phyloP scores from a whole-genome alignment of 2,113 vertebrate species.

The Phylloscopus whistleri region DNA sequence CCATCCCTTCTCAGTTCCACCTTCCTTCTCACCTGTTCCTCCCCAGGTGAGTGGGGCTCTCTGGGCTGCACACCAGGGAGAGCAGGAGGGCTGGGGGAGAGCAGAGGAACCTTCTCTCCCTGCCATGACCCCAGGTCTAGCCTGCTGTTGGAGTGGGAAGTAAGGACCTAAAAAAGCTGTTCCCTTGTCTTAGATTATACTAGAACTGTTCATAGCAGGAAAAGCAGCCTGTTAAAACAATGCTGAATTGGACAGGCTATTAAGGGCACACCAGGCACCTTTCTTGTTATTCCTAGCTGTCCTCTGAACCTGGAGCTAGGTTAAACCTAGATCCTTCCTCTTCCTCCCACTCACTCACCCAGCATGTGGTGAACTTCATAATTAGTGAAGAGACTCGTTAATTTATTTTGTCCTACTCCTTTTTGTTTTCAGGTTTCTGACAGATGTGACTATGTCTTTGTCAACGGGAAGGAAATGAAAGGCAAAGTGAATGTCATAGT shows the following conservation, averaged over 20 bases:
- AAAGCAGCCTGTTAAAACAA: background rate
- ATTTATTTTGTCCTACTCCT: background rate
- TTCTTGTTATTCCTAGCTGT: background rate
- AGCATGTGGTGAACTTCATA: background rate
- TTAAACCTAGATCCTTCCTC: background rate
- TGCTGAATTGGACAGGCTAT: background rate
- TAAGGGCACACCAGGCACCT: background rate
- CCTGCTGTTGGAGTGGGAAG: background rate
- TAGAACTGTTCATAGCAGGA: background rate
- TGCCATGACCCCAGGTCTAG: fast-evolving
- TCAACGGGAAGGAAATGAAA: constrained; percentile 92
- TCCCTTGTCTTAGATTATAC: background rate
- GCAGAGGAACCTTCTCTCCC: background rate
- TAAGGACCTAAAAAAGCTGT: background rate
- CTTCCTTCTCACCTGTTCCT: background rate
- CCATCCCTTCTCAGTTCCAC: no score
- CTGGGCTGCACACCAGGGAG: background rate
- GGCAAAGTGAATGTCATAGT: constrained; percentile 84
- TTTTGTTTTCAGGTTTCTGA: constrained; percentile 84
- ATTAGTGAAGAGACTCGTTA: background rate
- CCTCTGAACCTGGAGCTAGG: background rate
- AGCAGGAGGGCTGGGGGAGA: background rate
- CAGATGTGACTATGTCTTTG: constrained; percentile 90
- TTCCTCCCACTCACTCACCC: background rate
- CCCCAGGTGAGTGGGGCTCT: background rate